Base-by-base conservation (phyloP, 2,888 invertebrate species). In the Meandrusa payeni region DNA sequence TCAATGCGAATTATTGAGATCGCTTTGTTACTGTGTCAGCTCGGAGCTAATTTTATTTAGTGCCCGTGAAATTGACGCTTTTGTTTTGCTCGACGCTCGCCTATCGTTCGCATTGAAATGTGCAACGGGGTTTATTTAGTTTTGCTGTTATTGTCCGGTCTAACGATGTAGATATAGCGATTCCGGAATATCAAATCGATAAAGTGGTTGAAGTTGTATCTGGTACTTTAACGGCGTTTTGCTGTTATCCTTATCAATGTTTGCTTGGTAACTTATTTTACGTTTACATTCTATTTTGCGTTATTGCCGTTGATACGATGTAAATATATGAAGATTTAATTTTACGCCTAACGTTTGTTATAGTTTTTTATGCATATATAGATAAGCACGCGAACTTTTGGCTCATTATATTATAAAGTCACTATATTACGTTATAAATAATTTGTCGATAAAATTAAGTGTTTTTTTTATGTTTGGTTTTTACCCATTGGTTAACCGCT, bases 1-100 rank as follows among this genome's bases (percentile, higher is more conserved):
- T 80, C 71, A 62, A 57, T 54, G 73, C 72, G 65, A 83, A 77
- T 82, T 83, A 86, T 85, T 78, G 72, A 72, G 70, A 77, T 60
- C 78, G 76, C 81, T 85, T 82, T 81, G 79, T 83, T 77, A 76
- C 63, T 65, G 65, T 78, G 83, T 74, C 79, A 67, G 71, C 60
- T 64, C 58, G 70, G 63, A 73, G 82, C 64, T 78, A 85, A 87
- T 86, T 87, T 86, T 85, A 79, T 86, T 85, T 85, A 86, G 74
- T 75, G 72, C 43, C 79, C 81, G 64, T 86, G 82, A 83, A 86
- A 85, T 86, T 83, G 75, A 78, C 69, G 69, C 67, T 55, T 61
- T 63, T 66, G 64, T 76, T 69, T 76, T 74, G 68, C 69, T 69
- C 64, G n/a, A 3, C 17, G 49, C 54, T 48, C 59, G 56, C 59